Conservation (phyloP, 2,797 vertebrate species). For the Phrynocephalus forsythii region DNA sequence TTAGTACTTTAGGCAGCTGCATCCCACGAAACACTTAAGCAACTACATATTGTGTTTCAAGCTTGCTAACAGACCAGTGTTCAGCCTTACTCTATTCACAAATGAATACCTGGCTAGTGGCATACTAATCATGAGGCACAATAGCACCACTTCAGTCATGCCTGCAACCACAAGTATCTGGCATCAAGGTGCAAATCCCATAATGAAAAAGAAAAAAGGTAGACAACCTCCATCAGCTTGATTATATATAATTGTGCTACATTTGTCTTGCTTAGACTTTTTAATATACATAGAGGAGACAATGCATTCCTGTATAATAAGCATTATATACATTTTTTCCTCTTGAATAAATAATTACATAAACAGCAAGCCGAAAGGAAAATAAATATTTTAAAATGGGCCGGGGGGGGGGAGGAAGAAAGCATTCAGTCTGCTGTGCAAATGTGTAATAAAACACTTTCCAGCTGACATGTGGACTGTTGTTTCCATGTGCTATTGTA, state of each 20-base stretch:
- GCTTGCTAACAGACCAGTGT: background rate
- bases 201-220: background rate
- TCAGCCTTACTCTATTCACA: background rate
- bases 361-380: background rate
- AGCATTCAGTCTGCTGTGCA: conserved; percentile 3
- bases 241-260: background rate
- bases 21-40: background rate
- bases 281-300: background rate
- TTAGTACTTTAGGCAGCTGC: background rate
- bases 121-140: background rate
- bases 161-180: background rate
- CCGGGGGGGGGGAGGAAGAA: background rate
- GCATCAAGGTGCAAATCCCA: background rate
- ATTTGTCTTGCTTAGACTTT: background rate
- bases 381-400: background rate
- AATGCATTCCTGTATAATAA: background rate
- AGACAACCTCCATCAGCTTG: background rate
- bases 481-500: conserved; percentile 17
- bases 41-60: background rate
- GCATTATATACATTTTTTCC: background rate
- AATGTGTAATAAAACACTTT: conserved; percentile 17
- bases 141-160: background rate
- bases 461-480: background rate
- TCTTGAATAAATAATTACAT: conserved; percentile 9
- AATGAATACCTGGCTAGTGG: background rate